phyloP scores from a whole-genome alignment of 2,888 invertebrate species.

The Tipula lateralis region DNA sequence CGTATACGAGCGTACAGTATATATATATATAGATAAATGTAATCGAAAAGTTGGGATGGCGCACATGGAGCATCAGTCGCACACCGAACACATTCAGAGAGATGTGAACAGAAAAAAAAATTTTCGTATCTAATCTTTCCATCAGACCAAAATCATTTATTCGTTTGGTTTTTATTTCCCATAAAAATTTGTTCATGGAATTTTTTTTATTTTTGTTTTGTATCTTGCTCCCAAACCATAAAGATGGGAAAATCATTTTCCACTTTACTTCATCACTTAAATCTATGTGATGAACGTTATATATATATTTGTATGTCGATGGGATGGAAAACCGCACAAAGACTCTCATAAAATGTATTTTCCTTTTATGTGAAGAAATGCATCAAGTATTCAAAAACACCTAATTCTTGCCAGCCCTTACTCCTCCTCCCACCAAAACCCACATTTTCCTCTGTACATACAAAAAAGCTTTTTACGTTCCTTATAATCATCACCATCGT shows the following conservation, averaged over 20 bases:
- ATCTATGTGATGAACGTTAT: background rate
- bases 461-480: background rate
- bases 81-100: background rate
- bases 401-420: background rate
- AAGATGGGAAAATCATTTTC: constrained; percentile 11
- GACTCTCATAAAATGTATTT: background rate
- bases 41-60: too few species aligned
- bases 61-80: background rate
- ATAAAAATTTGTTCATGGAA: constrained; percentile 7
- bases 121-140: background rate
- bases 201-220: background rate
- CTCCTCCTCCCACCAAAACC: too few species aligned
- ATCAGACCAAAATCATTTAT: constrained; percentile 19
- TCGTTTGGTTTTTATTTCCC: constrained; percentile 11
- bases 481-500: background rate
- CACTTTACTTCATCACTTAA: background rate
- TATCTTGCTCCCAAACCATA: background rate
- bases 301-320: background rate
- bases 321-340: background rate
- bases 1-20: background rate
- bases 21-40: too few species aligned
- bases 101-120: background rate
- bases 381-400: constrained; percentile 11
- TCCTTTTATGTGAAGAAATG: background rate
- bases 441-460: background rate